Evolutionary conservation across 2,888 invertebrate species (phyloP), one percentile per base, ranked within the genome.

Genomic region (Aradus depressus): DNA sequence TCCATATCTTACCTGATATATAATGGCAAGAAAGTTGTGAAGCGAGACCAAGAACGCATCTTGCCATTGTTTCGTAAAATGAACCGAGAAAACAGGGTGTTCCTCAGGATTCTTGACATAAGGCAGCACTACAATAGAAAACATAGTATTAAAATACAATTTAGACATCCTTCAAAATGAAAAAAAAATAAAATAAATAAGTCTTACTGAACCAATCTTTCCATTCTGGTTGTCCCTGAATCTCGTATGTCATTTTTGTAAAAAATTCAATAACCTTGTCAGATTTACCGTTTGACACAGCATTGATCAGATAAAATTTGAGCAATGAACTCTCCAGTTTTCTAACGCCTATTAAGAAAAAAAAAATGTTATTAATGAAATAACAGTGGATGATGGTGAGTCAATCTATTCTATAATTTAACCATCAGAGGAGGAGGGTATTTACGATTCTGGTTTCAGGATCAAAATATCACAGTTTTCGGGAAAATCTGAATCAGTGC

Each of bases 171-270:
- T 44, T 2, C 19, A 42, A 50, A 34, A 19, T 37, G 4, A 62
- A 19, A 53, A 57, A 50, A 49, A 48, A 48, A 26, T 34, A 53
- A 34, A 45, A 47, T 48, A 54, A 10, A n/a, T 28, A 34, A 31
- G 28, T 75, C 81, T 75, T 78, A 95, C 95, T 85, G 70, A 93
- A 96, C 96, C 96, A 96, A 61, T 96, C 96, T 65, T 84, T 89
- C 91, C 95, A 96, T 66, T 96, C 96, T 53, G 75, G 73, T 65
- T 90, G 90, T 43, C 81, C 81, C 65, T 92, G 91, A 39, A 96
- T 68, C 61, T 93, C 91, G 14, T 82, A 75, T 4, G 89, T 78
- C 78, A 93, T 77, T 70, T 84, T 89, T 8, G 79, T 75, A 65
- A 95, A 85, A 70, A 96, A 95, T 58, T 96, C 95, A 18, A 79